Base-by-base conservation (phyloP, 2,888 invertebrate genomes). In the Lithophane ornitopus region DNA sequence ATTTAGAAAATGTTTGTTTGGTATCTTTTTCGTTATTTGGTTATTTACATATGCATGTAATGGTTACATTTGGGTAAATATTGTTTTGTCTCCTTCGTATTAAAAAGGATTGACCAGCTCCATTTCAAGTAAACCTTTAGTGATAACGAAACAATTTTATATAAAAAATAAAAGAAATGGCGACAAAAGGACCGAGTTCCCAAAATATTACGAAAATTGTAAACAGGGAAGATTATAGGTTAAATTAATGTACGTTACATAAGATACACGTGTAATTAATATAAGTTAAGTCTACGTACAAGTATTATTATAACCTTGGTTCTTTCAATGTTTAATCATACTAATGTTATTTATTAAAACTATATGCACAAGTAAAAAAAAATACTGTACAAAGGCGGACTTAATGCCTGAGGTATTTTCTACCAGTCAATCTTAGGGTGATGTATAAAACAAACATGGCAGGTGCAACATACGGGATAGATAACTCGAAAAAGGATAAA, bases 1-100 rank as follows among this genome's bases (percentile, higher is more conserved):
- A 78, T 82, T 79, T 61, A 72, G 76, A 72, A 78, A 77, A 78
- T 81, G 39, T 70, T 81, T 70, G 58, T 80, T 74, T 75, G 70
- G 46, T 58, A 70, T 70, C 67, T 66, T 65, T 84, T 75, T 63
- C 63, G 54, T 78, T 82, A 61, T 78, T 77, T 81, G 34, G 26
- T 66, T 78, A 68, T 68, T 28, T 54, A 65, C 11, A 65, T 76
- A 9, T 7, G 1, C 11, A 11, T 19, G 34, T 44, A 34, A 72
- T 58, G 16, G 22, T 44, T 39, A 52, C 12, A 12, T 69, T 59
- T 14, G 22, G 34, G 28, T 52, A 56, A 22, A 79, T 49, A 52
- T 52, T 49, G 0, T 39, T 8, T 11, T 26, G 14, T 70, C 19
- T 26, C 0, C 59, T 52, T 44, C 3, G 14, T 26, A 46, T 46